These are phyloP conservation scores for Progne subis DNA, from an alignment of 2,113 vertebrate species.

Conservation along the genomic window DNA sequence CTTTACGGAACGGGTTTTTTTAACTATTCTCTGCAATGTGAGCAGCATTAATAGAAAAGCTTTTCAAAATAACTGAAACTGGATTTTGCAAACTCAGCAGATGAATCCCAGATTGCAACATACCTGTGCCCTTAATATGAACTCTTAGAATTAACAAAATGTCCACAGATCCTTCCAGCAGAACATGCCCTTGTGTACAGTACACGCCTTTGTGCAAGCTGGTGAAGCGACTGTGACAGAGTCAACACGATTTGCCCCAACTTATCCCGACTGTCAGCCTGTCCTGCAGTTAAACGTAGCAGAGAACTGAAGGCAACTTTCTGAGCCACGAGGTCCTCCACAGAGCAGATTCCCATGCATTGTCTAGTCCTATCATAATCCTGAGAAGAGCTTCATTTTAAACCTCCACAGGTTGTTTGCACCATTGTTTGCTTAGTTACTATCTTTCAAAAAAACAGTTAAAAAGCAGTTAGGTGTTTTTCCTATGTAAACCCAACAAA, in stretches of 20 bases:
- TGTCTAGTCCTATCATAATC: background rate
- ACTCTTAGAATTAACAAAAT: background rate
- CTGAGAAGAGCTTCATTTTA: background rate
- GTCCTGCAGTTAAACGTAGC: fast-evolving
- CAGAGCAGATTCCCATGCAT: background rate
- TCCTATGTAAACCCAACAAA: background rate
- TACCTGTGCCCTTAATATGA: background rate
- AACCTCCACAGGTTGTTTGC: background rate
- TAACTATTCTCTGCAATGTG: background rate
- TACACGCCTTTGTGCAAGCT: background rate
- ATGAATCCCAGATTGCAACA: background rate
- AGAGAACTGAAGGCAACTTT: background rate
- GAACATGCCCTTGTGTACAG: fast-evolving
- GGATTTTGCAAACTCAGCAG: background rate
- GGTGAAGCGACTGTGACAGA: background rate
- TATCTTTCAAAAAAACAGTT: background rate
- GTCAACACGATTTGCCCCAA: background rate
- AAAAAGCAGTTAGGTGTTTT: background rate
- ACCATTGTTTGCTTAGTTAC: background rate
- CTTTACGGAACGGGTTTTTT: background rate
- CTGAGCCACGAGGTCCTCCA: background rate
- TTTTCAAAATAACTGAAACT: background rate
- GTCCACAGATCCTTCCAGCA: background rate
- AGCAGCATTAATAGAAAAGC: background rate
- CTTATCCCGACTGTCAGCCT: background rate